Conservation (phyloP, 2,888 invertebrate genomes). For the Nephrocerus scutellatus region DNA sequence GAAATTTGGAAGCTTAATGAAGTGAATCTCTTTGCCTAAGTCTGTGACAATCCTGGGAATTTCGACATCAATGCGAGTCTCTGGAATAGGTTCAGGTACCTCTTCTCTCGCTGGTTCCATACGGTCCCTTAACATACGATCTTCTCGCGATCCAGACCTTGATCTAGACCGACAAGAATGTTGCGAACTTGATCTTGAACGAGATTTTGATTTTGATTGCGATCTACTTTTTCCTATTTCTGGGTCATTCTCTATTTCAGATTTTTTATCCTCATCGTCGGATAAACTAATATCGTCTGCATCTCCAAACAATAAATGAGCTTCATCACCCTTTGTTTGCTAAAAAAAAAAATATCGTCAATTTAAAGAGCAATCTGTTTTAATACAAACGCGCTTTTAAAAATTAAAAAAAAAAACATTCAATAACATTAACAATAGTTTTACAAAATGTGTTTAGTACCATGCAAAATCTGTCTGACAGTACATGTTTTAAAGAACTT, state of each 20-base stretch:
- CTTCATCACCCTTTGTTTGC: slow-evolving; percentile 40
- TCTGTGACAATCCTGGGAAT: slow-evolving; percentile 93
- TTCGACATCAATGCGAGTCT: slow-evolving; percentile 93
- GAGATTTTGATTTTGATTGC: slow-evolving; percentile 25
- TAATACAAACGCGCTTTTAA: slow-evolving; percentile 23
- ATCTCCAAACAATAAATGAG: slow-evolving; percentile 85
- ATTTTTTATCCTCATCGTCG: slow-evolving; percentile 55
- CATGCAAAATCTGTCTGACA: too few relatives aligned
- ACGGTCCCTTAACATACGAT: slow-evolving; percentile 32
- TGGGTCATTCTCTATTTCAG: slow-evolving; percentile 31
- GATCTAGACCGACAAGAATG: slow-evolving; percentile 40
- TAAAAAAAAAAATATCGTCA: slow-evolving; percentile 8
- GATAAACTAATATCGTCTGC: slow-evolving; percentile 89
- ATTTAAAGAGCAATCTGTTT: background rate
- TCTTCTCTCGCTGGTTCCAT: slow-evolving; percentile 45
- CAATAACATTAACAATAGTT: background rate
- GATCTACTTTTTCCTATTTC: slow-evolving; percentile 39
- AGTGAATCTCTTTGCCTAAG: slow-evolving; percentile 86
- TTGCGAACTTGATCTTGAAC: slow-evolving; percentile 19
- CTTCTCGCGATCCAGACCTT: slow-evolving; percentile 37
- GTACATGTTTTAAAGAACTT: too few relatives aligned
- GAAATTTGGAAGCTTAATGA: slow-evolving; percentile 96
- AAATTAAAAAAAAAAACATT: background rate
- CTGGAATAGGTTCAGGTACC: slow-evolving; percentile 76
- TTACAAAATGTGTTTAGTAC: background rate